Percentiles rank a stretch among this genome's conserved stretches.
phyloP scores from a whole-genome alignment of 1,140 invertebrate genomes.

The Maconellicoccus hirsutus region DNA sequence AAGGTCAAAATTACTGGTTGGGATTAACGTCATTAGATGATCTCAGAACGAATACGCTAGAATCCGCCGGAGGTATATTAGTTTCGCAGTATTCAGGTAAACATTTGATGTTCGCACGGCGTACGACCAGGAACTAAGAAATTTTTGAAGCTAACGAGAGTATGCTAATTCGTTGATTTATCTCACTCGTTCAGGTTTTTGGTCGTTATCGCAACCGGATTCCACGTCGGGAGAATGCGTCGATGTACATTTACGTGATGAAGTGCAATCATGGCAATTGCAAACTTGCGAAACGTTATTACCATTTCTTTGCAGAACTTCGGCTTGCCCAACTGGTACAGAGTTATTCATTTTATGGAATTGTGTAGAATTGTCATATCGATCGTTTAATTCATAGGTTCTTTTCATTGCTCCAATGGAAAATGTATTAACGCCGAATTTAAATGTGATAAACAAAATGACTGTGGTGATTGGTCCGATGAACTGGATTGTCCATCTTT shows the following conservation, averaged over 20 bases:
- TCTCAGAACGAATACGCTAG: constrained; percentile 80
- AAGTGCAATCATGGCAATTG: constrained; percentile 76
- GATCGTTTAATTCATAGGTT: constrained; percentile 43
- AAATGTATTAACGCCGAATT: constrained; percentile 80
- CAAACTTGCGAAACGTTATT: constrained; percentile 85
- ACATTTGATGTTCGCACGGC: too few species aligned
- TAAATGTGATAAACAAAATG: constrained; percentile 82
- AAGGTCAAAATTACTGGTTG: constrained; percentile 66
- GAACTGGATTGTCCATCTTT: constrained; percentile 78
- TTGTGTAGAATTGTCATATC: background rate
- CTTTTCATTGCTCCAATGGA: constrained; percentile 85
- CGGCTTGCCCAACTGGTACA: constrained; percentile 78
- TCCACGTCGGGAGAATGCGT: constrained; percentile 78
- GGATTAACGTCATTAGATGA: constrained; percentile 81
- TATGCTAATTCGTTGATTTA: background rate
- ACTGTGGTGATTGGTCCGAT: constrained; percentile 83
- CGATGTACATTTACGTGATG: constrained; percentile 57
- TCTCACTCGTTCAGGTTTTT: constrained; percentile 51
- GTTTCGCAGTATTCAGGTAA: constrained; percentile 81
- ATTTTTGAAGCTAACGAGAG: background rate
- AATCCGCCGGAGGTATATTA: constrained; percentile 79
- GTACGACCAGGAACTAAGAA: too few species aligned
- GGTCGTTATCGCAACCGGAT: constrained; percentile 76
- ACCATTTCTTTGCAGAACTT: constrained; percentile 84
- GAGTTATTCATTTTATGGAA: constrained; percentile 28